These are phyloP conservation scores for Limenitis arthemis DNA, from an alignment of 2,888 invertebrate genomes.

Conservation along the genomic window DNA sequence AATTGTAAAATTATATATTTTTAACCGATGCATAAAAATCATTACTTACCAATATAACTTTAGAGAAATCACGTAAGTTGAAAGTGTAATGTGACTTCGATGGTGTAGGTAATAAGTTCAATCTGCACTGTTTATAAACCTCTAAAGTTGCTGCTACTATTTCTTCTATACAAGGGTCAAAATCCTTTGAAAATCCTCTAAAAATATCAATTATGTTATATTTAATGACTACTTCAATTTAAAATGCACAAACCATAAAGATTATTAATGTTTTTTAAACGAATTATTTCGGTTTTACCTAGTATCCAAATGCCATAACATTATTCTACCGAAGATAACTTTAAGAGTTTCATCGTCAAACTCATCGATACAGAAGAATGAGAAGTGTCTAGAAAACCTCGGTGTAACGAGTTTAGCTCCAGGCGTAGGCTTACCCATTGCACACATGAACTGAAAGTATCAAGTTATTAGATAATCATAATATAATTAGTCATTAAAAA, in stretches of 20 bases:
- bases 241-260: not conserved
- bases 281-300: conserved; percentile 63
- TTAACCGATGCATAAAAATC: too few relatives aligned
- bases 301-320: conserved; percentile 96
- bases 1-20: too few relatives aligned
- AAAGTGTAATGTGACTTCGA: conserved; percentile 95
- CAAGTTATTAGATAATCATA: not conserved
- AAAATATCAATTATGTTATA: conserved; percentile 21
- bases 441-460: conserved; percentile 81
- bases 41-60: conserved; percentile 83
- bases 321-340: conserved; percentile 90
- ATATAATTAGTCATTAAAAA: not conserved
- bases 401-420: conserved; percentile 89
- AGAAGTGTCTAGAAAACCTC: conserved; percentile 90
- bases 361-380: conserved; percentile 89
- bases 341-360: conserved; percentile 88
- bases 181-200: conserved; percentile 95
- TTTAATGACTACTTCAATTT: too few relatives aligned
- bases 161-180: conserved; percentile 93
- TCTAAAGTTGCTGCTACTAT: conserved; percentile 89
- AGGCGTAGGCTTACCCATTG: conserved; percentile 86
- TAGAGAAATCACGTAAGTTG: conserved; percentile 93
- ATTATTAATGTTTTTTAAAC: not conserved
- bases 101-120: conserved; percentile 91
- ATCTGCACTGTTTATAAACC: conserved; percentile 86